A percentile compares a stretch with the other conserved stretches of the same genome.
These are phyloP conservation scores for Ciconia nigra DNA, from an alignment of 2,797 vertebrate species.

Conservation along the genomic window DNA sequence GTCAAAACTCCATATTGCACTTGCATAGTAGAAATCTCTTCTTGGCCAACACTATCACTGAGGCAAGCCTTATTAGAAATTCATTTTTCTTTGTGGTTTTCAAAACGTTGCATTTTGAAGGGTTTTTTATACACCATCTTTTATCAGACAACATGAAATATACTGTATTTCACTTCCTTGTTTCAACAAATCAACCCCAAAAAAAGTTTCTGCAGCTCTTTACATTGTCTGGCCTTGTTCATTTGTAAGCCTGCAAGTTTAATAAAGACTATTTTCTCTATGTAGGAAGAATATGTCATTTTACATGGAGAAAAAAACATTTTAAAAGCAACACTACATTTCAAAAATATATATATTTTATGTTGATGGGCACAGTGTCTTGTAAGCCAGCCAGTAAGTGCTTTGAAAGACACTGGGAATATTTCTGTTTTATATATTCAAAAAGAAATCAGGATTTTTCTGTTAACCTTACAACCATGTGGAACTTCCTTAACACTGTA, in stretches of 20 bases:
- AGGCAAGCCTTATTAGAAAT: conserved; percentile 31
- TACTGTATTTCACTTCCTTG: neutral
- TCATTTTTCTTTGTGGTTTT: neutral
- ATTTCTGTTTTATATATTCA: neutral
- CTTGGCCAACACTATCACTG: neutral
- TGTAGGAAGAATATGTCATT: neutral
- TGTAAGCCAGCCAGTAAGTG: neutral
- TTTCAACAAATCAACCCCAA: neutral
- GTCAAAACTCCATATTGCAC: neutral
- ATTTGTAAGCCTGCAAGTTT: conserved; percentile 4
- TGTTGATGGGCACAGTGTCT: neutral
- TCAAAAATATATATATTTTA: neutral
- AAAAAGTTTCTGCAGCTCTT: conserved; percentile 18
- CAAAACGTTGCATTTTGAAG: neutral
- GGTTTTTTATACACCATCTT: neutral
- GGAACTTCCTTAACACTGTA: neutral
- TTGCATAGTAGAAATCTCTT: neutral
- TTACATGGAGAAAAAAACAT: neutral
- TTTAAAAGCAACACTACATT: neutral
- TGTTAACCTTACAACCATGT: neutral
- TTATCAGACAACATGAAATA: conserved; percentile 26
- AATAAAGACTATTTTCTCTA: neutral
- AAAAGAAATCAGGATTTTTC: neutral
- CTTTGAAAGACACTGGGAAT: neutral
- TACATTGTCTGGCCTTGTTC: neutral